Base-by-base conservation (phyloP, 2,797 vertebrate genomes). In the Erethizon dorsatum region DNA sequence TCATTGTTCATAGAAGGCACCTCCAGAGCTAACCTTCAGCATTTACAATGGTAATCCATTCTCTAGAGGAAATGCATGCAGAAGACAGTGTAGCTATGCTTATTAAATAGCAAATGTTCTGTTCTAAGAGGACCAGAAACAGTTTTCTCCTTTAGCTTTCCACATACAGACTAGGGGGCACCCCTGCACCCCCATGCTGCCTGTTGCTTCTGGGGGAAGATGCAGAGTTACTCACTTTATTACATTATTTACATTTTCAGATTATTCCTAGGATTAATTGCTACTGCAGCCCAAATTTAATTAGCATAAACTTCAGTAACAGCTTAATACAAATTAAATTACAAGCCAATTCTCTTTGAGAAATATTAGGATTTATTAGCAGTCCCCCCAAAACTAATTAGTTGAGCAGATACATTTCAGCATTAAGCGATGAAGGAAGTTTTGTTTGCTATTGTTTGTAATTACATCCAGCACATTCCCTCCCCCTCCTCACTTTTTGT, bases 281-380 rank as follows among this genome's bases (percentile, higher is more conserved):
- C 54, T 97, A 69, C 91, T 94, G 94, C 96, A 97, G 84, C n/a
- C 79, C 91, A 90, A 7, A 95, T 98, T 98, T 98, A 97, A 98
- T 98, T 98, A 98, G 52, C 61, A 47, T 28, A 97, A 96, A 65
- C 90, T 89, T 97, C 78, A 50, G 71, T 97, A 98, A 97, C 63
- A 96, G 88, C 85, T 97, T 98, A 98, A 97, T 97, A 98, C 96
- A 98, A 98, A 97, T 96, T 95, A 98, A 98, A 98, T 98, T 97
- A 94, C 65, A 95, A 97, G 75, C 41, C 45, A 69, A 98, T 98
- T 95, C 95, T 98, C 94, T 96, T 97, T 96, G 94, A 96, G 97
- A 98, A 98, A 97, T 97, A 98, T 37, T 97, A 97, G 96, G 88
- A 97, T 97, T 98, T 98, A 98, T 98, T 98, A 98, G 73, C 26